Evolutionary conservation across 2,113 vertebrate genomes (phyloP).

Genomic region (Cacatua alba): DNA sequence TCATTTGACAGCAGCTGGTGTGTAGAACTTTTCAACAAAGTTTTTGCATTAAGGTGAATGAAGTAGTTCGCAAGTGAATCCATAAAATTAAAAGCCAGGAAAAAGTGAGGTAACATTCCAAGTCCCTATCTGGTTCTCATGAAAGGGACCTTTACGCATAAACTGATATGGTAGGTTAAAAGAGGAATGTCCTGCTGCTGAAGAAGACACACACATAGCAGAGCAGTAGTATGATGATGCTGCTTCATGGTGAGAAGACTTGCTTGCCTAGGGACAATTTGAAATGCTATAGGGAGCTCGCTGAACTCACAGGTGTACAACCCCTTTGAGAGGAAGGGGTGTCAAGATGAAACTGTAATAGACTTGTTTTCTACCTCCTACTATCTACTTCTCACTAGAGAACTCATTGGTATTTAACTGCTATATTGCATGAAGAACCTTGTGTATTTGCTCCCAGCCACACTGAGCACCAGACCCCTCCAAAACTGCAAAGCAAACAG

Average conservation of each 20-base stretch:
- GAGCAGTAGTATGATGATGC: fast-evolving
- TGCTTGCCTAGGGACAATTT: background rate
- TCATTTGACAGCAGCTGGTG: constrained; percentile 50
- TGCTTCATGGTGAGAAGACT: background rate
- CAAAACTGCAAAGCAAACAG: background rate
- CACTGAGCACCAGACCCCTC: background rate
- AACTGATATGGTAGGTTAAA: fast-evolving
- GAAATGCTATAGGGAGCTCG: background rate
- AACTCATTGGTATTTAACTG: background rate
- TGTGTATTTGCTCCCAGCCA: background rate
- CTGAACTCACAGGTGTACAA: background rate
- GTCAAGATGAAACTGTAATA: background rate
- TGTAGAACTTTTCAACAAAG: constrained; percentile 3
- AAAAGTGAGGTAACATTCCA: background rate
- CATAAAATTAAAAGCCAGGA: background rate
- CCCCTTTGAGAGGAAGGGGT: background rate
- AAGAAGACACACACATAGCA: background rate
- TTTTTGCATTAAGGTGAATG: constrained; percentile 2
- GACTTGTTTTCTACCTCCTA: background rate
- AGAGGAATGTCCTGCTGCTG: background rate
- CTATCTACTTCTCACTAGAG: background rate
- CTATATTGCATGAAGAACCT: background rate
- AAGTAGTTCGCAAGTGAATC: background rate
- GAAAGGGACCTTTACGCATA: background rate
- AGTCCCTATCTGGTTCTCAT: background rate